Evolutionary conservation across 1,140 invertebrate species (phyloP).

Genomic region (Semibalanus balanoides): DNA sequence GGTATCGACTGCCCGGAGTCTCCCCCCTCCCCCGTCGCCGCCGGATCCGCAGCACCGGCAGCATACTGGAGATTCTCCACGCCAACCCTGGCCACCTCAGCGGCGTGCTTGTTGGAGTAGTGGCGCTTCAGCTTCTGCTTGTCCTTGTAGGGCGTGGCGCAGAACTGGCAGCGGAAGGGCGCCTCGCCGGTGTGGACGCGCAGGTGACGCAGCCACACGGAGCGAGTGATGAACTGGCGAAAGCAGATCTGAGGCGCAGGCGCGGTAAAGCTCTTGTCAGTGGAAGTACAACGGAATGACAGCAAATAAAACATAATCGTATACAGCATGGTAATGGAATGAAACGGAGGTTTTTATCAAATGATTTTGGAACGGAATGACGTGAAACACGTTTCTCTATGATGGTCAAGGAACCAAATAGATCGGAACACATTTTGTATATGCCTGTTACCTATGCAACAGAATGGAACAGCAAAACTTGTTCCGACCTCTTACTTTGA

Average conservation of each 20-base stretch:
- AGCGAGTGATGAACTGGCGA: not conserved
- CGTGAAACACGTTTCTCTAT: too few relatives aligned
- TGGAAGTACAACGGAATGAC: not conserved
- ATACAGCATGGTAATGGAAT: too few relatives aligned
- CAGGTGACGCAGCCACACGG: conserved; percentile 20
- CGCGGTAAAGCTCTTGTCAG: not conserved
- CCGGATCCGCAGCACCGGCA: too few relatives aligned
- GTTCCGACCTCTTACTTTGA: too few relatives aligned
- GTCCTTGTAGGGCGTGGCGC: conserved; percentile 19
- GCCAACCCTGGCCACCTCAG: not conserved
- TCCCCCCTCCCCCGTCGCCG: not conserved
- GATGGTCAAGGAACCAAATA: too few relatives aligned
- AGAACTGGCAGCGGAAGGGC: conserved; percentile 28
- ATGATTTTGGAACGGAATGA: too few relatives aligned
- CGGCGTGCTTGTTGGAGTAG: not conserved
- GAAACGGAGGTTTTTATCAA: too few relatives aligned
- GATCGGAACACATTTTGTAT: too few relatives aligned
- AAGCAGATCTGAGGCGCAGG: not conserved
- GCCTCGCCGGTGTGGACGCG: conserved; percentile 30
- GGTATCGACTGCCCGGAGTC: not conserved
- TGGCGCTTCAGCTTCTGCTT: conserved; percentile 4
- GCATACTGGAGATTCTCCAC: not conserved
- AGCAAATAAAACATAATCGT: too few relatives aligned
- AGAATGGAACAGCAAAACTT: too few relatives aligned
- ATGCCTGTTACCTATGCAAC: too few relatives aligned